Base-by-base conservation (phyloP, 2,888 invertebrate species). In the Petrolisthes cinctipes region DNA sequence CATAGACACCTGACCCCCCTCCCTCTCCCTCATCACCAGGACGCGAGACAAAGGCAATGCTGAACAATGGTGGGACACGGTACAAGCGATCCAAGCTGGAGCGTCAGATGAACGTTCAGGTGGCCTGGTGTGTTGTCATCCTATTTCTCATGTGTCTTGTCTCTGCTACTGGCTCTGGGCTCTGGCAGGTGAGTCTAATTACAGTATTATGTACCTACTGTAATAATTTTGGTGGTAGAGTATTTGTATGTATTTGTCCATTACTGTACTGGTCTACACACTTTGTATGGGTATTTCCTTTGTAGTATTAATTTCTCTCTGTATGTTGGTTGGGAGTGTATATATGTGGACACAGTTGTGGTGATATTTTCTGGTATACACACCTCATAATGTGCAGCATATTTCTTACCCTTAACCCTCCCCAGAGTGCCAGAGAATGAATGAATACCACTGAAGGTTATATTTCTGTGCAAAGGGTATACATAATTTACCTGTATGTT, bases 11-110 rank as follows among this genome's bases (percentile, higher is more conserved):
- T n/a, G n/a, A n/a, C n/a, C n/a, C n/a, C n/a, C n/a, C n/a, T n/a
- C n/a, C n/a, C n/a, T n/a, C n/a, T n/a, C n/a, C n/a, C n/a, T n/a
- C n/a, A 53, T 78, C 92, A 92, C 61, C 93, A 94, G 97, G 99
- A 88, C 97, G 97, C 93, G 99, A 99, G 94, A 98, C 98, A 20
- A 99, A 99, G 94, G 97, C 98, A 23, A 97, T 99, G 97, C 94
- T 99, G 90, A 99, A 99, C 93, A 99, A 98, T 93, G 97, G 97
- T 91, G 97, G 98, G 76, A 98, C 98, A 89, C 95, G 98, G 79
- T 97, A 96, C 93, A 99, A 98, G 93, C 95, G 98, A 91, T 98
- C 98, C 85, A 95, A 96, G 91, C 94, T 99, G 91, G 99, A 99
- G 93, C 95, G 96, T 91, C 96, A 96, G 93, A 98, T 99, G 96